Evolutionary conservation across 2,888 invertebrate species (phyloP), one percentile per base, ranked within the genome.

Genomic region (Prosopocoilus inquinatus): DNA sequence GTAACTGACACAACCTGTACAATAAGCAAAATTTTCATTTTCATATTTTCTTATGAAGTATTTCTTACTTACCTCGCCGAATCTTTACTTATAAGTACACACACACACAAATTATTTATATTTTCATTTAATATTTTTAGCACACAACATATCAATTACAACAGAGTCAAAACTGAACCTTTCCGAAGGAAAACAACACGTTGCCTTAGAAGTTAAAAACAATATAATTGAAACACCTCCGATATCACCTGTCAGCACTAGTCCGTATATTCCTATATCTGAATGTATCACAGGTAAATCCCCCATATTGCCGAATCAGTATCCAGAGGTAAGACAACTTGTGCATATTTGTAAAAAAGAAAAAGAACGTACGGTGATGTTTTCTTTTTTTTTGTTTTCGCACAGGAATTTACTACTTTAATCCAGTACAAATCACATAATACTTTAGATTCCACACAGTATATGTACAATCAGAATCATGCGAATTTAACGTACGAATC

Each of bases 231-330:
- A 57, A 49, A 39, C 57, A 33, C 57, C 57, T 13, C 57, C 57
- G 2, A 13, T 53, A 38, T 57, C 57, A 9, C 57, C 57, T 50
- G 84, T 83, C 33, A 82, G 84, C 64, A 88, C 91, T 8, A 91
- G 91, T 15, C 91, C 93, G 0, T 95, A 95, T 75, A 94, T 95
- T 77, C 91, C 93, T 7, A 92, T 95, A 65, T 94, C 92, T 51
- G 94, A 95, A 77, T 95, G 95, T 75, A 89, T 91, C 66, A 92
- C 94, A 33, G 95, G 95, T 48, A 84, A 83, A 47, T 70, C 70
- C 11, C 72, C 73, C 5, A 61, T 57, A 35, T 39, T 56, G 9
- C 45, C 39, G 11, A 55, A 55, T 41, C 16, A 16, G 15, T 13
- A 16, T 41, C 41, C 41, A 41, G 15, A 41, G 41, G 41, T 41